Conservation (phyloP, 92 coral and sea anemone species). For the Siderastrea siderea region DNA sequence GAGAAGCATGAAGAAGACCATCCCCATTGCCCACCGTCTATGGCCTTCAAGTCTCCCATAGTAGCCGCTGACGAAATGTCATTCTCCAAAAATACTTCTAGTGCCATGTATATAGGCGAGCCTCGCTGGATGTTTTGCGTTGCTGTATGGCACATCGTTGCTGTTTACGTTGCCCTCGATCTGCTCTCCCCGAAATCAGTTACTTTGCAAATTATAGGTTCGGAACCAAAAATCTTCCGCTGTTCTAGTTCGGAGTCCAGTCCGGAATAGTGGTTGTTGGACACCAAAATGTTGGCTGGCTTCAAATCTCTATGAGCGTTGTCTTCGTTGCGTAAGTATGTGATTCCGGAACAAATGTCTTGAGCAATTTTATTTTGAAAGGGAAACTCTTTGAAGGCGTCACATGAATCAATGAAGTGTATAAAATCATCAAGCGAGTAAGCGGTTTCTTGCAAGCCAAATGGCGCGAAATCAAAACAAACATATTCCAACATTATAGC, state of each 20-base stretch:
- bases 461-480: conserved; percentile 36
- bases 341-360: background rate
- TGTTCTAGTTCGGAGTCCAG: conserved; percentile 14
- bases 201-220: conserved; percentile 61
- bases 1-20: conserved; percentile 70
- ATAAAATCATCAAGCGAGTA: conserved; percentile 2
- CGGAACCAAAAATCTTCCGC: background rate
- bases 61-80: conserved; percentile 19
- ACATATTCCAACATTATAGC: conserved; percentile 61
- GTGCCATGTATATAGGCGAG: conserved; percentile 71
- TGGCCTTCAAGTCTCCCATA: conserved; percentile 55
- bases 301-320: conserved; percentile 10
- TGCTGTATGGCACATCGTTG: conserved; percentile 55
- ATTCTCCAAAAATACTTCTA: conserved; percentile 43
- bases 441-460: conserved; percentile 15
- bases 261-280: conserved; percentile 16
- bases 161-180: conserved; percentile 52
- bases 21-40: conserved; percentile 74
- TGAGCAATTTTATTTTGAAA: background rate
- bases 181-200: conserved; percentile 76
- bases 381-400: background rate
- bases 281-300: conserved; percentile 25
- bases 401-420: background rate
- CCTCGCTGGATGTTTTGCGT: conserved; percentile 64
- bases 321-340: background rate